Base-by-base conservation (phyloP, 2,888 invertebrate genomes). In the Agrotis ipsilon region DNA sequence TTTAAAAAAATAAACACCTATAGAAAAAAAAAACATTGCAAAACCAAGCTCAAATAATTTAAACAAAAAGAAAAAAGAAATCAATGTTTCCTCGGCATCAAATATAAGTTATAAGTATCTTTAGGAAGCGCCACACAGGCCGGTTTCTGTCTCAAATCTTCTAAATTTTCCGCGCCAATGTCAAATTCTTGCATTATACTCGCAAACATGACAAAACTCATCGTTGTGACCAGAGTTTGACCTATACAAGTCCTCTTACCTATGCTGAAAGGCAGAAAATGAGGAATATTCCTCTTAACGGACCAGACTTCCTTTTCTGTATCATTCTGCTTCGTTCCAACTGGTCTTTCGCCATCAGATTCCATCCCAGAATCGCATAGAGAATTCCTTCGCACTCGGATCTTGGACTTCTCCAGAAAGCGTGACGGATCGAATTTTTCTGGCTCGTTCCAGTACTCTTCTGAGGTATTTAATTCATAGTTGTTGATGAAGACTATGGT, bases 241-340 rank as follows among this genome's bases (percentile, higher is more conserved):
- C 98, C 98, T 71, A 98, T 98, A 88, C 98, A 98, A 0, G 98
- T 98, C n/a, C 98, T 94, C 87, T 98, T 98, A 11, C 98, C 98
- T 55, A 98, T 98, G 88, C 98, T 98, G 92, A 98, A 98, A 0
- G 98, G 98, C 16, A 98, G 94, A 88, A 98, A 98, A 88, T 98
- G 97, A 0, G 98, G 96, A 14, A 97, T 96, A 83, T 97, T 97
- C 80, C 93, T 96, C 78, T 90, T 96, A 0, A 97, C 93, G 0
- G 95, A 90, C 0, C 92, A 82, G 0, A 93, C 87, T 52, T 96
- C 96, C 14, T 91, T 94, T 62, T 96, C 95, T 0, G 72, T 78
- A 21, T 94, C 93, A 48, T 57, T n/a, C 0, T 89, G 91, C 62
- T 92, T 90, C 0, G 88, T 68, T 0, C 18, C 32, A 1, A 45